Percentiles rank a stretch among this genome's conserved stretches.
Conservation (phyloP, 2,113 vertebrate species). For the Limnothrissa miodon region DNA sequence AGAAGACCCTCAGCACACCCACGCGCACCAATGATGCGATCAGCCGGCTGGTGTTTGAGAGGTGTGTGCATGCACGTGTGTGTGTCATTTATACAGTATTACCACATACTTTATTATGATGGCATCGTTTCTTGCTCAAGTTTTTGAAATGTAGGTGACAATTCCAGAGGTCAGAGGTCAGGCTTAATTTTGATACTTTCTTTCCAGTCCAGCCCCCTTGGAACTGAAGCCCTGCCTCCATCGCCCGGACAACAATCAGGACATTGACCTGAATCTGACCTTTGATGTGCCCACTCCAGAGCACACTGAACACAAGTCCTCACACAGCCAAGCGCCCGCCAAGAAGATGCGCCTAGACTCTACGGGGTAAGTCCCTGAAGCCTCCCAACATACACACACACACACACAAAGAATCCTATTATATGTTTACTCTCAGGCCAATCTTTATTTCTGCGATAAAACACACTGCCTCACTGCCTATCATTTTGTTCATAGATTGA, state of each 20-base stretch:
- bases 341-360: constrained; percentile 83
- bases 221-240: constrained; percentile 79
- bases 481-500: too few species aligned
- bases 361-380: constrained; percentile 73
- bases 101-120: background rate
- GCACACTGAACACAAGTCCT: constrained; percentile 55
- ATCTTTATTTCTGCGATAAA: too few species aligned
- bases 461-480: too few species aligned
- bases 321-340: constrained; percentile 32
- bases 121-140: background rate
- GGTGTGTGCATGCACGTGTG: constrained; percentile 69
- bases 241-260: constrained; percentile 64
- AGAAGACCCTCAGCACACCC: constrained; percentile 89
- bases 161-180: background rate
- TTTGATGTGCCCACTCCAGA: constrained; percentile 85
- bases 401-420: background rate
- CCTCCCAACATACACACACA: background rate
- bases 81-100: background rate
- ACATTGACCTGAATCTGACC: constrained; percentile 82
- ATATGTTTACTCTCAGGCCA: too few species aligned
- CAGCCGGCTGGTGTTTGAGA: constrained; percentile 88
- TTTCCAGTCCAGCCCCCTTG: constrained; percentile 78
- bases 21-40: constrained; percentile 83
- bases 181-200: background rate
- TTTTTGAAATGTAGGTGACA: background rate